These are phyloP conservation scores for Diplodus puntazzo DNA, from an alignment of 2,797 vertebrate genomes.

Conservation along the genomic window DNA sequence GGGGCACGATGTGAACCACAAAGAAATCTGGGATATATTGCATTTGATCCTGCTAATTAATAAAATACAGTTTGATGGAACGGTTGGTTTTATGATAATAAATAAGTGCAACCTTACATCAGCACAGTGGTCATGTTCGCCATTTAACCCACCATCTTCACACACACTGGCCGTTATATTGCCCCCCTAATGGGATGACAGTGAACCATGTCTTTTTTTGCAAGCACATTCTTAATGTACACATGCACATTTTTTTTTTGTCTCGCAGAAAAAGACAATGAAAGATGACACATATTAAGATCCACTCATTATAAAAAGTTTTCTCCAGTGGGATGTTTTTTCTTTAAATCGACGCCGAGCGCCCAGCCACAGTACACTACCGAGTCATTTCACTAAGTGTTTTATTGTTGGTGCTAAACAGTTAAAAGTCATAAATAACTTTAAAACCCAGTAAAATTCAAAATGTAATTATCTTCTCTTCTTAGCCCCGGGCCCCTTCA, in stretches of 20 bases:
- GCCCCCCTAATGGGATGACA: conserved; percentile 50
- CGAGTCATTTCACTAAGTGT: conserved; percentile 86
- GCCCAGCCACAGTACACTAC: conserved; percentile 39
- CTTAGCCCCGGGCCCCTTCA: conserved; percentile 95
- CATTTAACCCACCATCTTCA: conserved; percentile 21
- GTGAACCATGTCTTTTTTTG: conserved; percentile 38
- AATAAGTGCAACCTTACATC: conserved; percentile 44
- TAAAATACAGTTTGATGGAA: conserved; percentile 43
- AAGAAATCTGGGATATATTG: conserved; percentile 45
- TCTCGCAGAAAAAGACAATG: conserved; percentile 28
- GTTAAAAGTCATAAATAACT: conserved; percentile 99
- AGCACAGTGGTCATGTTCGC: conserved; percentile 17
- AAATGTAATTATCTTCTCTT: conserved; percentile 99
- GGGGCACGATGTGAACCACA: conserved; percentile 36
- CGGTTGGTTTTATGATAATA: conserved; percentile 40
- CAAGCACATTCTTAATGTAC: conserved; percentile 58
- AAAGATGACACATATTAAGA: conserved; percentile 48
- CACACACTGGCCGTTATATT: conserved; percentile 42
- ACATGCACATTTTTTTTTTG: conserved; percentile 28
- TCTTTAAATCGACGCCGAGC: conserved; percentile 52
- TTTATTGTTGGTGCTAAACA: conserved; percentile 92
- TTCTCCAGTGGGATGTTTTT: conserved; percentile 30
- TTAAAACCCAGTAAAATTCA: conserved; percentile 98
- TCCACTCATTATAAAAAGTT: conserved; percentile 50
- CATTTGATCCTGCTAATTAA: conserved; percentile 38